These are phyloP conservation scores for Hybognathus amarus DNA, from an alignment of 2,797 vertebrate genomes.

Conservation along the genomic window DNA sequence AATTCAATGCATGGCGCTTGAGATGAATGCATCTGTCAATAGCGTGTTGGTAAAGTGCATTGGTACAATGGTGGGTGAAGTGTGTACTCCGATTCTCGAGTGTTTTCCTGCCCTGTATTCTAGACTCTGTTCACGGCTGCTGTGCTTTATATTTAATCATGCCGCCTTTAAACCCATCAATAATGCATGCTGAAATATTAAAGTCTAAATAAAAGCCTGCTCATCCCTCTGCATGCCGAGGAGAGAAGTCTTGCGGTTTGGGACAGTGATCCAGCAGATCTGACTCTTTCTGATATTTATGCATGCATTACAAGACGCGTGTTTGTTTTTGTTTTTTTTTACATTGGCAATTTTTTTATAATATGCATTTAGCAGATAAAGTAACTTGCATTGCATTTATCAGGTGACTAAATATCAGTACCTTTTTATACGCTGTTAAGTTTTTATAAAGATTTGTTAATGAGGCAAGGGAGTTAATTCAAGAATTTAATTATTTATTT, in stretches of 20 bases:
- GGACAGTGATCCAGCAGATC: not conserved
- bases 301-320: not conserved
- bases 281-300: not conserved
- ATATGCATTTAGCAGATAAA: not conserved
- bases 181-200: conserved; percentile 78
- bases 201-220: conserved; percentile 59
- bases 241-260: not conserved
- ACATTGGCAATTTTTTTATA: not conserved
- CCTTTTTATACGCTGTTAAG: not conserved
- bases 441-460: not conserved
- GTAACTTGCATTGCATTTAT: too few relatives aligned
- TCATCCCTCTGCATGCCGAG: not conserved
- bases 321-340: too few relatives aligned
- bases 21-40: not conserved
- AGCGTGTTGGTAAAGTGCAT: not conserved
- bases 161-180: conserved; percentile 75
- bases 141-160: conserved; percentile 67
- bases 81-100: not conserved
- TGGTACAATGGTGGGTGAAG: not conserved
- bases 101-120: not conserved
- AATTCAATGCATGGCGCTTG: not conserved
- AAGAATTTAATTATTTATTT: too few relatives aligned
- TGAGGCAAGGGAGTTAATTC: too few relatives aligned
- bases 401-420: not conserved
- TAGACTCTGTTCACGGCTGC: conserved; percentile 47